phyloP scores from a whole-genome alignment of 2,797 vertebrate genomes.

The Gadopsis marmoratus region DNA sequence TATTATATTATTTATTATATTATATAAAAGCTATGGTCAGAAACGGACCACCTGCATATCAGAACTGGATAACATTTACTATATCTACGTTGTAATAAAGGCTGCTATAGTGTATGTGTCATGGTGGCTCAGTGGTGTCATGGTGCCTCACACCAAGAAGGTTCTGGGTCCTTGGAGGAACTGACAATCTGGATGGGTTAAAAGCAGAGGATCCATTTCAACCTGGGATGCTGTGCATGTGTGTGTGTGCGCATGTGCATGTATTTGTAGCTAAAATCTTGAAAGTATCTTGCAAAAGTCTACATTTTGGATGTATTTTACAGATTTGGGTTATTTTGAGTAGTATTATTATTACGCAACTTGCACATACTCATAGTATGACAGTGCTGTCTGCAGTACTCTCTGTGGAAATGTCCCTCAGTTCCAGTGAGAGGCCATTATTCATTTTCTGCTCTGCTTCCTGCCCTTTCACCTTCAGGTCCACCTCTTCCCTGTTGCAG shows the following conservation, averaged over 20 bases:
- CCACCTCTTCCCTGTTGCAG: slow-evolving; percentile 86
- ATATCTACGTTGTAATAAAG: background rate
- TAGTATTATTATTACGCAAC: background rate
- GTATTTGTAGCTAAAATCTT: background rate
- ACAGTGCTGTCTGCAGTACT: background rate
- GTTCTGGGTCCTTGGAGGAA: too few relatives aligned
- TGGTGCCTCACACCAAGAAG: too few relatives aligned
- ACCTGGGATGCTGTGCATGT: too few relatives aligned
- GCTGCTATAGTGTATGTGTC: background rate
- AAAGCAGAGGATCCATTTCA: too few relatives aligned
- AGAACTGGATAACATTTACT: background rate
- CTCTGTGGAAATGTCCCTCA: slow-evolving; percentile 1
- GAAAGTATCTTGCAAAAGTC: background rate
- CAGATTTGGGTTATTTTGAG: background rate
- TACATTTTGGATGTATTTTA: background rate
- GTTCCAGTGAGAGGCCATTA: slow-evolving; percentile 15
- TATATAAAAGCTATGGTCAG: background rate
- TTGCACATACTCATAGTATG: background rate
- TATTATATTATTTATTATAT: background rate
- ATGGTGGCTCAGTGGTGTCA: too few relatives aligned
- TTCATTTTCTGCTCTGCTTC: slow-evolving; percentile 19
- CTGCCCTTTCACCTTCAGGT: slow-evolving; percentile 69
- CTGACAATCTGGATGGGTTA: too few relatives aligned
- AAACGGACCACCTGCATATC: background rate
- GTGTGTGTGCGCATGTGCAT: too few relatives aligned